Percentiles rank a stretch among this genome's conserved stretches.
Conservation (phyloP, 2,797 vertebrate genomes). For the Coluber constrictor region DNA sequence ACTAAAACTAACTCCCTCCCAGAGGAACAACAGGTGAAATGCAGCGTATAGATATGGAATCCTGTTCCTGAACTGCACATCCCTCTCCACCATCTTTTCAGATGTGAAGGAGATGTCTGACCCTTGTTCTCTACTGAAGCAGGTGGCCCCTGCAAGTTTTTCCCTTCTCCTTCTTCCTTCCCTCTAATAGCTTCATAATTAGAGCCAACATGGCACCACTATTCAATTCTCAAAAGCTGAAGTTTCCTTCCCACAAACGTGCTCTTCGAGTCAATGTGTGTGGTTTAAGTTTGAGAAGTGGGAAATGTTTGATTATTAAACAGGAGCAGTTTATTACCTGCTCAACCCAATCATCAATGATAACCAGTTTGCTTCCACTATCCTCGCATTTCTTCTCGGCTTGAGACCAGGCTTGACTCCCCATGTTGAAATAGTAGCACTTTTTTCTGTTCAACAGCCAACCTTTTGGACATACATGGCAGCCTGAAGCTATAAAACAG, state of each 20-base stretch:
- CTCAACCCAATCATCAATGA: neutral
- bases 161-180: neutral
- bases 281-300: neutral
- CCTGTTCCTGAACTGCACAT: neutral
- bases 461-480: constrained; percentile 1
- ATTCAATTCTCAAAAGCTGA: neutral
- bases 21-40: neutral
- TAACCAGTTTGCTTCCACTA: neutral
- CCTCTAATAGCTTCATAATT: neutral
- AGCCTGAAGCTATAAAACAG: constrained; percentile 4
- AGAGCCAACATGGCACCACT: neutral
- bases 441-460: constrained; percentile 2
- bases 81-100: neutral
- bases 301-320: neutral
- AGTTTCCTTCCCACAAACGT: neutral
- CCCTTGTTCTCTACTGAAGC: neutral
- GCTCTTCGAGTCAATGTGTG: neutral
- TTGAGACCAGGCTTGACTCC: neutral
- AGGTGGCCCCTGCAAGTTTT: neutral
- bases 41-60: neutral
- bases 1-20: neutral
- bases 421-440: constrained; percentile 7
- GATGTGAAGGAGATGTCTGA: neutral
- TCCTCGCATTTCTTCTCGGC: neutral
- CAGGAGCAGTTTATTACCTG: neutral